phyloP scores from a whole-genome alignment of 53 echinoderm and acorn worm species.

The Luidia sarsii region DNA sequence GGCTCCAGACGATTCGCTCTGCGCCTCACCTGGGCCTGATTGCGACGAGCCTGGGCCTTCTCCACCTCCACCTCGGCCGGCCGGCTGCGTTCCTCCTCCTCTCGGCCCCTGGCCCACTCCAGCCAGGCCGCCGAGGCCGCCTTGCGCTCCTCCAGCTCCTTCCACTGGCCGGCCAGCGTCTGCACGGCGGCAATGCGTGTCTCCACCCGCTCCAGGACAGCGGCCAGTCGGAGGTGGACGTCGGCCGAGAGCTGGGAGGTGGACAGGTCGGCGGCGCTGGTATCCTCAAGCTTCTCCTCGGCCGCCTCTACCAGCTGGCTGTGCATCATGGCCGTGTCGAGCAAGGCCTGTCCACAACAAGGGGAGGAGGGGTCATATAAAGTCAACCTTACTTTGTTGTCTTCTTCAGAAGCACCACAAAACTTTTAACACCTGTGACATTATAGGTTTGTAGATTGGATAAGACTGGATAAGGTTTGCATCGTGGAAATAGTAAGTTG shows the following conservation, averaged over 20 bases:
- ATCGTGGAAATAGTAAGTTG: too few species aligned
- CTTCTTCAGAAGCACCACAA: too few species aligned
- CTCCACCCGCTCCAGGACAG: constrained; percentile 66
- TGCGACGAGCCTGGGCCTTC: constrained; percentile 49
- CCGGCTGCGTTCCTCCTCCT: constrained; percentile 67
- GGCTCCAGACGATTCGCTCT: background rate
- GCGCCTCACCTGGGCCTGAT: constrained; percentile 54
- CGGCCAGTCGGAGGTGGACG: constrained; percentile 59
- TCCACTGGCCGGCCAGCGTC: constrained; percentile 57
- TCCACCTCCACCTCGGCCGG: constrained; percentile 64
- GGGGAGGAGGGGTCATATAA: too few species aligned
- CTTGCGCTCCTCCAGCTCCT: constrained; percentile 66
- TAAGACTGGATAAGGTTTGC: too few species aligned
- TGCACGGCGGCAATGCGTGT: constrained; percentile 47
- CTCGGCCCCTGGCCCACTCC: constrained; percentile 43
- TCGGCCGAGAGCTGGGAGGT: constrained; percentile 60
- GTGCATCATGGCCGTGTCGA: constrained; percentile 83
- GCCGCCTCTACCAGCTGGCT: constrained; percentile 74
- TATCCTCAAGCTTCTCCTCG: constrained; percentile 66
- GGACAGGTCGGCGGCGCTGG: constrained; percentile 65
- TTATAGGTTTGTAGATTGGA: too few species aligned
- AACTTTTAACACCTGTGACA: too few species aligned
- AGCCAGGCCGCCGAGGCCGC: constrained; percentile 67
- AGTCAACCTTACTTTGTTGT: too few species aligned
- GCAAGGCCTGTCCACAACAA: too few species aligned